Evolutionary conservation across 2,113 vertebrate genomes (phyloP).

Genomic region (Pholis gunnellus): DNA sequence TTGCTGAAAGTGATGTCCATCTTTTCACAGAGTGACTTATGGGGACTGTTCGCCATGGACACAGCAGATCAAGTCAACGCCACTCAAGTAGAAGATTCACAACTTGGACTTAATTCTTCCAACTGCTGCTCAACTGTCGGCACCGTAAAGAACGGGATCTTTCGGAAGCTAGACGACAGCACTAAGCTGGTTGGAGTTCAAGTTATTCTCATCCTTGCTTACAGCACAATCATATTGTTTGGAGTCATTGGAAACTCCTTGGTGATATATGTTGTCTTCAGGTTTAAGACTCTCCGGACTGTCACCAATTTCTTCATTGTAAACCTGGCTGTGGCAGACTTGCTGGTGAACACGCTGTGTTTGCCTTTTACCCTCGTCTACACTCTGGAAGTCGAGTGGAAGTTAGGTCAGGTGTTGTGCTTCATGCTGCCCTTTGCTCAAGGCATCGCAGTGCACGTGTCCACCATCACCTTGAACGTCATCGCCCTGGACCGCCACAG

Average conservation of each 20-base stretch:
- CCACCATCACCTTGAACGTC: slow-evolving; percentile 93
- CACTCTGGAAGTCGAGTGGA: slow-evolving; percentile 92
- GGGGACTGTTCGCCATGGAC: slow-evolving; percentile 80
- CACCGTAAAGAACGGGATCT: neutral
- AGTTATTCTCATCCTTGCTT: slow-evolving; percentile 91
- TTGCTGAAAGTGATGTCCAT: slow-evolving; percentile 6
- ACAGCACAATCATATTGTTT: slow-evolving; percentile 93
- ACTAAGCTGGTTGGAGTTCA: slow-evolving; percentile 91
- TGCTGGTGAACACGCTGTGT: slow-evolving; percentile 93
- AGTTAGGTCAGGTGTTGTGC: slow-evolving; percentile 90
- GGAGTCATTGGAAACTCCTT: slow-evolving; percentile 93
- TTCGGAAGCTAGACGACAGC: slow-evolving; percentile 88
- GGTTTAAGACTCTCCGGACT: slow-evolving; percentile 92
- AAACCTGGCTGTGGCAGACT: slow-evolving; percentile 92
- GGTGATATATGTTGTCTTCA: slow-evolving; percentile 93
- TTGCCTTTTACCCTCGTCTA: slow-evolving; percentile 94
- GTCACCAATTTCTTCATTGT: slow-evolving; percentile 97
- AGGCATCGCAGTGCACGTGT: slow-evolving; percentile 93
- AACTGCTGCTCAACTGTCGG: slow-evolving; percentile 55
- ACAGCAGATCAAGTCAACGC: slow-evolving; percentile 79
- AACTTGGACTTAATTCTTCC: slow-evolving; percentile 24
- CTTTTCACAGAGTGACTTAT: slow-evolving; percentile 53
- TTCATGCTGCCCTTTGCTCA: slow-evolving; percentile 94
- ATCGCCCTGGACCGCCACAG: slow-evolving; percentile 94
- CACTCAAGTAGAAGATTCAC: slow-evolving; percentile 71